phyloP scores from a whole-genome alignment of 2,888 invertebrate genomes.

The Ochropleura leucogaster region DNA sequence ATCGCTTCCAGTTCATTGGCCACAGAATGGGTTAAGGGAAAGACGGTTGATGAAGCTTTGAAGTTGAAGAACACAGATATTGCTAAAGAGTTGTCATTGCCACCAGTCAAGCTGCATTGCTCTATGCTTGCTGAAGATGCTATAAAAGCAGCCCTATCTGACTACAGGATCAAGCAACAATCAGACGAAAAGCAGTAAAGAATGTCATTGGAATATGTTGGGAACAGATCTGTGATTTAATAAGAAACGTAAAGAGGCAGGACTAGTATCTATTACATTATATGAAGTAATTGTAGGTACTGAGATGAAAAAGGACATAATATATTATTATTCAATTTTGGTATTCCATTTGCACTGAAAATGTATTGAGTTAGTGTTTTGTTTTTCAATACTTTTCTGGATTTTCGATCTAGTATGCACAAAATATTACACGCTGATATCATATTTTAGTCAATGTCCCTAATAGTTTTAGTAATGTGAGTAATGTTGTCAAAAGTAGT shows the following conservation, averaged over 20 bases:
- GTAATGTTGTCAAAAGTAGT: conserved; percentile 54
- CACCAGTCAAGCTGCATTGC: conserved; percentile 99
- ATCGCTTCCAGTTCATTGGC: conserved; percentile 99
- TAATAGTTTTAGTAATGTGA: conserved; percentile 58
- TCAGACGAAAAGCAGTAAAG: conserved; percentile 74
- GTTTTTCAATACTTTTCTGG: conserved; percentile 8
- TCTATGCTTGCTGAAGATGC: conserved; percentile 99
- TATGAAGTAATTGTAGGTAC: conserved; percentile 64
- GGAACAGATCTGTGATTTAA: conserved; percentile 88
- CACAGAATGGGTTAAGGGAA: conserved; percentile 99
- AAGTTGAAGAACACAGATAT: conserved; percentile 98
- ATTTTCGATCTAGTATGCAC: conserved; percentile 39
- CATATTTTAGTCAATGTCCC: conserved; percentile 32
- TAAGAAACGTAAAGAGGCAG: conserved; percentile 45
- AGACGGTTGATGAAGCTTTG: conserved; percentile 97
- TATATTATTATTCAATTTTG: conserved; percentile 14
- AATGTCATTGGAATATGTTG: conserved; percentile 54
- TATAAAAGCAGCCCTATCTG: conserved; percentile 99
- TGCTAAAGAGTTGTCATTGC: conserved; percentile 98
- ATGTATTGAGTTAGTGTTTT: conserved; percentile 27
- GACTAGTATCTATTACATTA: conserved; percentile 63
- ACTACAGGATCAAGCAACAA: conserved; percentile 97
- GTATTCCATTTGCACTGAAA: conserved; percentile 18
- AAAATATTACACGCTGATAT: conserved; percentile 23
- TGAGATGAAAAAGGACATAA: conserved; percentile 26